Base-by-base conservation (phyloP, 2,888 invertebrate genomes). In the Cistogaster globosa region DNA sequence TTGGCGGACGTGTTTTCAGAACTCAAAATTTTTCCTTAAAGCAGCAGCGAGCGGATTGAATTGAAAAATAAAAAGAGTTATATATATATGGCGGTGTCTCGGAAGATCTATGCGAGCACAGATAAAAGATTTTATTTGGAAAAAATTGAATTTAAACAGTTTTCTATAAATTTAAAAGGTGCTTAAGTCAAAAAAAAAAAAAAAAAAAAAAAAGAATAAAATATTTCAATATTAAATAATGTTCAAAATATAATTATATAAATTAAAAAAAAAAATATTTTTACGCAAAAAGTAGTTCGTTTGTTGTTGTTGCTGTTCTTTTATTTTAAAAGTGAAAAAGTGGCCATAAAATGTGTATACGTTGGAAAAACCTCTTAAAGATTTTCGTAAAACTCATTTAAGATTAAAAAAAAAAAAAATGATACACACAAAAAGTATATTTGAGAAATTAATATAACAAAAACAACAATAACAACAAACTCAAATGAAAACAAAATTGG, bases 321-420 rank as follows among this genome's bases (percentile, higher is more conserved):
- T 62, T 60, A 12, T 60, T 60, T 38, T 67, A 45, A 74, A 71
- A 32, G 83, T 62, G 45, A 77, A 84, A 84, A 85, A 82, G 78
- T 82, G 82, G 75, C 18, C 69, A 85, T 82, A 85, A 82, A 85
- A 85, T 85, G 82, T 85, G 85, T 85, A 85, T 85, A 78, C 84
- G 68, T 69, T 75, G 55, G 72, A 77, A 77, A 78, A 82, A 71
- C 74, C 82, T 78, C 72, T 78, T 81, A 63, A 74, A 78, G 14
- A 42, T 68, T 77, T 75, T 69, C 53, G 32, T 82, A 55, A 74
- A 69, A 82, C 69, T 82, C 69, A 82, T 82, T 81, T 69, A 45
- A 81, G 48, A 69, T 62, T 51, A 71, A 80, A 58, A 72, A 84
- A 60, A n/a, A 16, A 48, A 53, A 67, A 48, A 67, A 74, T 57